A percentile compares a stretch with the other conserved stretches of the same genome.
Evolutionary conservation across 2,888 invertebrate genomes (phyloP).

Genomic region (Blera fallax): DNA sequence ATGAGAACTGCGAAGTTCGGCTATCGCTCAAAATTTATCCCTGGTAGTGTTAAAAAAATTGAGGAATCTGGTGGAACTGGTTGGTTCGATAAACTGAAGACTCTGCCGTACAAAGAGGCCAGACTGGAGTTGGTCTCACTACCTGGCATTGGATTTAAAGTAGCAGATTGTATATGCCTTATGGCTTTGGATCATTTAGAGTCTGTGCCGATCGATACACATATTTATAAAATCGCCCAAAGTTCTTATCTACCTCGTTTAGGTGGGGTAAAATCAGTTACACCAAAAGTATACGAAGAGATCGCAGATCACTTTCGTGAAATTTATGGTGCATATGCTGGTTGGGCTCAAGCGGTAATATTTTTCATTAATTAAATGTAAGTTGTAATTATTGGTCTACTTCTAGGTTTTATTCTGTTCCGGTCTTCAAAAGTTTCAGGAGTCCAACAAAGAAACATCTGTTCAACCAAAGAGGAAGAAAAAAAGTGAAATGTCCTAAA

Average conservation of each 20-base stretch:
- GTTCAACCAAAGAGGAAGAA: constrained; percentile 7
- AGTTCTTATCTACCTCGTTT: constrained; percentile 91
- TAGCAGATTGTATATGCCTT: constrained; percentile 98
- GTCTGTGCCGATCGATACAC: constrained; percentile 97
- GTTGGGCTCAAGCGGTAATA: constrained; percentile 97
- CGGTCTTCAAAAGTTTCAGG: constrained; percentile 88
- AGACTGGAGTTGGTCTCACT: constrained; percentile 88
- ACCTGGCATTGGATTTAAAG: constrained; percentile 97
- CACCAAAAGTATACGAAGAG: constrained; percentile 91
- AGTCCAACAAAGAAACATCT: background rate
- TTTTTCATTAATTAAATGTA: background rate
- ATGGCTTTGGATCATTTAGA: constrained; percentile 96
- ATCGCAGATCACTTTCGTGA: constrained; percentile 91
- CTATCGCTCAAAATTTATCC: constrained; percentile 94
- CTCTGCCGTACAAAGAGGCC: constrained; percentile 88
- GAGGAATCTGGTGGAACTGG: constrained; percentile 85
- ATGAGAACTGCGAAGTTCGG: constrained; percentile 91
- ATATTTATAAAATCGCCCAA: constrained; percentile 95
- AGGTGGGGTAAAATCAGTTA: constrained; percentile 87
- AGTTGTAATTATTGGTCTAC: background rate
- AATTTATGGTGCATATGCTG: constrained; percentile 93
- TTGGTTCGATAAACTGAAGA: constrained; percentile 89
- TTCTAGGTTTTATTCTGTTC: constrained; percentile 90
- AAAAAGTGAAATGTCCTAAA: background rate
- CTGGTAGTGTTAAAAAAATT: constrained; percentile 88